phyloP scores from a whole-genome alignment of 1,140 invertebrate genomes.

The Halictus rubicundus region DNA sequence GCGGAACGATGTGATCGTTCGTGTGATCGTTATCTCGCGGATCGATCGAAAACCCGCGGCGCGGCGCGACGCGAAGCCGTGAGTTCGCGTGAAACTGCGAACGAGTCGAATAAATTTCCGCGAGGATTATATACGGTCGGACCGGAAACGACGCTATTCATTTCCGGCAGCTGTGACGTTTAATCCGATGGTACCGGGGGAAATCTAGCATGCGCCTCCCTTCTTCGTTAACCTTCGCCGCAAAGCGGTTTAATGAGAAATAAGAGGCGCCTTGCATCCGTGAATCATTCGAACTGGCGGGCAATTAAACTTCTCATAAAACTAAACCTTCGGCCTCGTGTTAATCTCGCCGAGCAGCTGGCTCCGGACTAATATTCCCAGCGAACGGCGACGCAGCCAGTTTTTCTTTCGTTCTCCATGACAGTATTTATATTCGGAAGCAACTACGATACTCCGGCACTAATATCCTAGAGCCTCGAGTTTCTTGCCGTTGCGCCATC shows the following conservation, averaged over 20 bases:
- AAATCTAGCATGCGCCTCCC: constrained; percentile 56
- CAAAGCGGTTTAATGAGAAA: constrained; percentile 50
- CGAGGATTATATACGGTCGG: constrained; percentile 50
- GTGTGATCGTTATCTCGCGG: constrained; percentile 30
- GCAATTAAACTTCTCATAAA: constrained; percentile 31
- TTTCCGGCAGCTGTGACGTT: constrained; percentile 62
- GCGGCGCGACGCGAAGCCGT: background rate
- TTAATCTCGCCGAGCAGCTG: background rate
- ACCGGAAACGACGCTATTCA: constrained; percentile 60
- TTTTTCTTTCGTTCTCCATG: background rate
- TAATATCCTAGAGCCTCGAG: too few species aligned
- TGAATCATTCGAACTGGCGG: background rate
- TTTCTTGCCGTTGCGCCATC: too few species aligned
- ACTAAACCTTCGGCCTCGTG: constrained; percentile 12
- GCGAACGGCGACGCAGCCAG: background rate
- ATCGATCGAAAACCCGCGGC: constrained; percentile 38
- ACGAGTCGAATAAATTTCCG: constrained; percentile 57
- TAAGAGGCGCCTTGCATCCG: constrained; percentile 15
- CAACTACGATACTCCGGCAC: too few species aligned
- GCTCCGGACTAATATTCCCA: background rate
- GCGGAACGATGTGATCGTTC: constrained; percentile 14
- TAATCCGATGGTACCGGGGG: constrained; percentile 61
- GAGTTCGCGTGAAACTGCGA: constrained; percentile 19
- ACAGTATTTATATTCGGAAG: too few species aligned
- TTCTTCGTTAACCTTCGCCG: constrained; percentile 42